Evolutionary conservation across 2,113 vertebrate species (phyloP).

Genomic region (Bettongia penicillata): DNA sequence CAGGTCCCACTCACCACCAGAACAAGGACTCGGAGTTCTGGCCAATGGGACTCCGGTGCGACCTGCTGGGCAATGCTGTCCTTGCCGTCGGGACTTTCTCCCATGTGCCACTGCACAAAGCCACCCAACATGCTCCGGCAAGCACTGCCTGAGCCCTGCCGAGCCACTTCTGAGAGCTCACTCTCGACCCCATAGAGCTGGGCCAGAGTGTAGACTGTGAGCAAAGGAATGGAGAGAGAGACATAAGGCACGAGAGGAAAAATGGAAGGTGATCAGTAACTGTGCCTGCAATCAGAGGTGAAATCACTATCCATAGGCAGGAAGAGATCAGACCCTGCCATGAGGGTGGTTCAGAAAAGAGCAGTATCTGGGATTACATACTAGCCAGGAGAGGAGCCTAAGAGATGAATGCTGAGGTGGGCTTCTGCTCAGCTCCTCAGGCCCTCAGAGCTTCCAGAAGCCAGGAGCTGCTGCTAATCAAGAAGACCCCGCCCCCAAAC

Average conservation of each 20-base stretch:
- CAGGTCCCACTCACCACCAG: slow-evolving; percentile 89
- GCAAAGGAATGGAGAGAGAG: rapidly evolving
- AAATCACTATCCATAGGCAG: too few species aligned
- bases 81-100: slow-evolving; percentile 88
- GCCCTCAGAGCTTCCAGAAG: too few species aligned
- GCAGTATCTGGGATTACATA: background rate
- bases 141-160: slow-evolving; percentile 96
- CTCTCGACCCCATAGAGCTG: slow-evolving; percentile 89
- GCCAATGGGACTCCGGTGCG: slow-evolving; percentile 93
- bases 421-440: background rate
- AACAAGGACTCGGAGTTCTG: slow-evolving; percentile 91
- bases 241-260: too few species aligned
- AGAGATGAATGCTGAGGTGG: background rate
- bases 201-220: slow-evolving; percentile 90
- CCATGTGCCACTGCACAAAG: slow-evolving; percentile 95
- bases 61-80: slow-evolving; percentile 94
- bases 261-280: too few species aligned
- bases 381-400: too few species aligned
- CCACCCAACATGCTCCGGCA: slow-evolving; percentile 95
- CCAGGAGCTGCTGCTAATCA: too few species aligned
- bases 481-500: too few species aligned
- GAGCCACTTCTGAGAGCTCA: slow-evolving; percentile 92
- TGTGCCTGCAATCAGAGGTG: too few species aligned
- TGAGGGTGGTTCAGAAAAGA: background rate
- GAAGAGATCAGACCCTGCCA: too few species aligned